Conservation (phyloP, 1,140 invertebrate genomes). For the Dinoponera quadriceps region DNA sequence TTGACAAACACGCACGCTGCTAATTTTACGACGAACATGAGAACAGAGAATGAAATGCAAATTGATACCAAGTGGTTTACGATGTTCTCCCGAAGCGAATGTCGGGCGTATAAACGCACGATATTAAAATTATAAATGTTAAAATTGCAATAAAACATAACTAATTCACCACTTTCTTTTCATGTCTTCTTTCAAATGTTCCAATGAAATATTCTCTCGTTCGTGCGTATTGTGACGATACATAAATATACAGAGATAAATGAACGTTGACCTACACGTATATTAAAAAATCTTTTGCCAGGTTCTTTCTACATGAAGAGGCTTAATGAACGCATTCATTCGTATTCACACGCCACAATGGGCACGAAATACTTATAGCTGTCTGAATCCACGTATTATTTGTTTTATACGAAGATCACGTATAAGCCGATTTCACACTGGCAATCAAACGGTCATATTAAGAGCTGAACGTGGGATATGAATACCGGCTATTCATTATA, state of each 20-base stretch:
- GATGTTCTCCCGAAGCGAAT: neutral
- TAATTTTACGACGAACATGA: constrained; percentile 15
- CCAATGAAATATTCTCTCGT: neutral
- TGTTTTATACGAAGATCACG: neutral
- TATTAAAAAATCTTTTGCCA: neutral
- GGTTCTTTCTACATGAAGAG: neutral
- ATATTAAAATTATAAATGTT: neutral
- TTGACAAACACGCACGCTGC: neutral
- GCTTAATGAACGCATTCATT: neutral
- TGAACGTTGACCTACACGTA: neutral
- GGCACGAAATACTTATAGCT: neutral
- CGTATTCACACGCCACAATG: neutral
- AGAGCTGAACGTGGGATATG: neutral
- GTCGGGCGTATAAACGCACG: neutral
- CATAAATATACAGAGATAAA: neutral
- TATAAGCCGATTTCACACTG: neutral
- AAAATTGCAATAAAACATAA: no score
- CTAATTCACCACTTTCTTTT: no score
- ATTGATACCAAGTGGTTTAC: neutral
- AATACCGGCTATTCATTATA: constrained; percentile 41
- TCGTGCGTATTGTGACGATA: neutral
- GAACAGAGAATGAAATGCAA: neutral
- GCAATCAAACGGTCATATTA: constrained; percentile 3
- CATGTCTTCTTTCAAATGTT: no score
- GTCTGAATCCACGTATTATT: neutral